Conservation (phyloP, 2,888 invertebrate genomes). For the Meloe dianella region DNA sequence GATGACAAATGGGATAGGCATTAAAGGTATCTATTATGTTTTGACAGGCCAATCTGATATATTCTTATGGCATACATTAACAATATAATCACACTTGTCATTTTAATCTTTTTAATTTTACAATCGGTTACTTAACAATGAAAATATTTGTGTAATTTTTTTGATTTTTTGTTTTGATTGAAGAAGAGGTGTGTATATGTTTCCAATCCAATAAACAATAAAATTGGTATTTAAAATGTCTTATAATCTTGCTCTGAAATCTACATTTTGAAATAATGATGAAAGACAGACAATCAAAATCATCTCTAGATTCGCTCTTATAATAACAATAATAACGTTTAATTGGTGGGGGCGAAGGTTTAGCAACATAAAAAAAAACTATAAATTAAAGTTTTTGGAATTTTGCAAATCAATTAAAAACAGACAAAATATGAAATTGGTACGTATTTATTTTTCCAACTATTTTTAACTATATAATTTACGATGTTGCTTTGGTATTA, state of each 20-base stretch:
- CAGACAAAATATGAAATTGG: neutral
- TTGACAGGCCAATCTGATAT: neutral
- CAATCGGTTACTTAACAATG: conserved; percentile 10
- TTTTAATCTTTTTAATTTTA: neutral
- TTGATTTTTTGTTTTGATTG: neutral
- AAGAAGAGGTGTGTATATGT: conserved; percentile 10
- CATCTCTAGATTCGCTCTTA: conserved; percentile 12
- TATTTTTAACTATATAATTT: too few relatives aligned
- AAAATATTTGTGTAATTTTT: conserved; percentile 1
- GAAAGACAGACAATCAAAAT: conserved; percentile 31
- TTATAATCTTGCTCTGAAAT: conserved; percentile 37
- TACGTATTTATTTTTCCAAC: neutral
- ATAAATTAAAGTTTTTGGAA: neutral
- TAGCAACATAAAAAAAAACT: neutral
- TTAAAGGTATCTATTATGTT: neutral
- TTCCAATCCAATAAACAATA: conserved; percentile 24
- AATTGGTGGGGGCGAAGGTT: neutral
- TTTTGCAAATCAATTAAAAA: neutral
- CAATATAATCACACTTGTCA: neutral
- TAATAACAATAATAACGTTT: neutral
- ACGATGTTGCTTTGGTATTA: neutral
- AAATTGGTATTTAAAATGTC: conserved; percentile 26
- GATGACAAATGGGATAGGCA: neutral
- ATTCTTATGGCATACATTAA: neutral
- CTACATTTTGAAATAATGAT: conserved; percentile 32